Evolutionary conservation across 2,797 vertebrate species (phyloP).

Genomic region (Ceryle rudis): DNA sequence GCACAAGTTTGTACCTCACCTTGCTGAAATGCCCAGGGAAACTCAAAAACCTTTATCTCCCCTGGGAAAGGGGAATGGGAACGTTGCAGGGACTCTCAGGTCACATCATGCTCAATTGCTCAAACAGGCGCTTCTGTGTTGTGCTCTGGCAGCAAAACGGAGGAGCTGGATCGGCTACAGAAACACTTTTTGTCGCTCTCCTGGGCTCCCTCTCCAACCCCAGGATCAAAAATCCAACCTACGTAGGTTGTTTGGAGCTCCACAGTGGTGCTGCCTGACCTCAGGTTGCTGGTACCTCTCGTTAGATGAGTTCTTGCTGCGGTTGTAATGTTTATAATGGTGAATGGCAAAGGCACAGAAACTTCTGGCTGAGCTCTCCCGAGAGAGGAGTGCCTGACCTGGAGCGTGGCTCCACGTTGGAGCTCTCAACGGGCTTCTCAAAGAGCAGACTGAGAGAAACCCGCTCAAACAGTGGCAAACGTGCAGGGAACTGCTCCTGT

Average conservation of each 20-base stretch:
- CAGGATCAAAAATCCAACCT: background rate
- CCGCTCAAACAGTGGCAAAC: rapidly evolving
- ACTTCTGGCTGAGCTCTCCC: background rate
- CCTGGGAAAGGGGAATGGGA: conserved; percentile 10
- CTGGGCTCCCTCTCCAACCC: background rate
- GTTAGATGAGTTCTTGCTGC: background rate
- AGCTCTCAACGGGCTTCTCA: background rate
- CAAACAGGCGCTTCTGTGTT: conserved; percentile 68
- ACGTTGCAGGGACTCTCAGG: conserved; percentile 70
- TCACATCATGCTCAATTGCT: conserved; percentile 86
- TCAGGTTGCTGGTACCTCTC: background rate
- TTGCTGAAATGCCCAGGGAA: conserved; percentile 65
- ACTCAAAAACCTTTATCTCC: background rate
- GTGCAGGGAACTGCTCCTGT: background rate
- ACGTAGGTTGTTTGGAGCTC: background rate
- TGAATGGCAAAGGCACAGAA: background rate
- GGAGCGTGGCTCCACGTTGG: background rate
- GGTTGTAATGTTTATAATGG: background rate
- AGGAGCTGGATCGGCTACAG: conserved; percentile 62
- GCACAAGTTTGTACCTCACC: conserved; percentile 77
- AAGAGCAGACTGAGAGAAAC: background rate
- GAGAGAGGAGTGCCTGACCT: background rate
- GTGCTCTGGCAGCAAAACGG: conserved; percentile 45
- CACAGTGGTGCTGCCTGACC: background rate
- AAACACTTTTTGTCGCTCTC: conserved; percentile 43